phyloP scores from a whole-genome alignment of 1,140 invertebrate species.

The Nephila pilipes region DNA sequence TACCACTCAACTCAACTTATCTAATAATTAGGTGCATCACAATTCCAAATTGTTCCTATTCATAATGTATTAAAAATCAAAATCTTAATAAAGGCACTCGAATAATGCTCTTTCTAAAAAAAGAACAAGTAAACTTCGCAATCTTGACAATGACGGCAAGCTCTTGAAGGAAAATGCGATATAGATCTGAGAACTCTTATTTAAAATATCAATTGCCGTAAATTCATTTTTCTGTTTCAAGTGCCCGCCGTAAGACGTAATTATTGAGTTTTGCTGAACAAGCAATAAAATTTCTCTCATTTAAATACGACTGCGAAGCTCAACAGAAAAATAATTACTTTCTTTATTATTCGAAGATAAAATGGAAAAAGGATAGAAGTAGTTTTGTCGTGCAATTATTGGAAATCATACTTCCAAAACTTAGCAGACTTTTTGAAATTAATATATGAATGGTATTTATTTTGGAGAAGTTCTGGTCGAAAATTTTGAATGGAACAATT shows the following conservation, averaged over 20 bases:
- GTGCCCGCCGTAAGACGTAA: slow-evolving; percentile 18
- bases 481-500: neutral
- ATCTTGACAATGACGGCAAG: neutral
- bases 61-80: neutral
- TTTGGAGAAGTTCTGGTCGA: neutral
- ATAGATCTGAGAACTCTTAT: neutral
- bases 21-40: neutral
- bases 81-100: neutral
- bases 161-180: neutral
- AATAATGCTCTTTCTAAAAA: neutral
- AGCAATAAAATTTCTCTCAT: neutral
- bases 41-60: neutral
- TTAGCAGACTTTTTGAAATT: neutral
- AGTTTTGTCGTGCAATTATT: neutral
- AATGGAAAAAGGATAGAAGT: neutral
- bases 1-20: neutral
- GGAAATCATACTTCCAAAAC: neutral
- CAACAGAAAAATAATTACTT: slow-evolving; percentile 28
- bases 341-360: neutral
- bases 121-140: neutral
- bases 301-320: slow-evolving; percentile 1
- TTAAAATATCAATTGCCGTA: slow-evolving; percentile 22
- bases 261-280: slow-evolving; percentile 46
- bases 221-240: neutral
- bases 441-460: neutral